A percentile compares a stretch with the other conserved stretches of the same genome.
Evolutionary conservation across 2,888 invertebrate species (phyloP).

Genomic region (Biston betularia): DNA sequence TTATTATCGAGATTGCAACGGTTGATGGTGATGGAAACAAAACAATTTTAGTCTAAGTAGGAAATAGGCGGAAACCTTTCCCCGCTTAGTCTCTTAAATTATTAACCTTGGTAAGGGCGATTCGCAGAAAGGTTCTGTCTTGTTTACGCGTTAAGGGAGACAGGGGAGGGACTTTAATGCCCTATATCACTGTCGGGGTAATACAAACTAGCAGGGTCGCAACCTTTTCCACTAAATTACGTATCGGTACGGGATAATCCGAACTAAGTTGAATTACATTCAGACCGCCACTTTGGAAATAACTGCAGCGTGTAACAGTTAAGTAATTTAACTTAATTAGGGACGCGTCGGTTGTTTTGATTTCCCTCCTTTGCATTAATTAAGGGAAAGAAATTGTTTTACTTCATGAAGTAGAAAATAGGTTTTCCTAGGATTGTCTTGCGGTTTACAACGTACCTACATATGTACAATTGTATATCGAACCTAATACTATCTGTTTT

Average conservation of each 20-base stretch:
- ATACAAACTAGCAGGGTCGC: slow-evolving; percentile 84
- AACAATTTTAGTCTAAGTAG: slow-evolving; percentile 76
- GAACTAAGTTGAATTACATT: slow-evolving; percentile 77
- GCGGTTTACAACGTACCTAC: not conserved
- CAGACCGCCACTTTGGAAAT: slow-evolving; percentile 65
- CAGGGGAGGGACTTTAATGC: slow-evolving; percentile 83
- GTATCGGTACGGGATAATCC: slow-evolving; percentile 84
- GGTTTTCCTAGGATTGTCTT: slow-evolving; percentile 6
- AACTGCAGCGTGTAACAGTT: slow-evolving; percentile 62
- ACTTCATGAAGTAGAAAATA: slow-evolving; percentile 13
- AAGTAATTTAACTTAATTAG: slow-evolving; percentile 46
- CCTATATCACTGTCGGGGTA: slow-evolving; percentile 85
- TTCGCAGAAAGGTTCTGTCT: slow-evolving; percentile 83
- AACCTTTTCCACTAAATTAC: slow-evolving; percentile 86
- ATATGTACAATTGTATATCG: not conserved
- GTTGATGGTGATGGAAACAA: slow-evolving; percentile 64
- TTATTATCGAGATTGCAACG: slow-evolving; percentile 60
- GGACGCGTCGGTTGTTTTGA: slow-evolving; percentile 36
- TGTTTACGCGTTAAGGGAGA: slow-evolving; percentile 85
- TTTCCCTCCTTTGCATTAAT: slow-evolving; percentile 32
- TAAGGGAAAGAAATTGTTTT: slow-evolving; percentile 24
- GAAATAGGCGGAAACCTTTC: slow-evolving; percentile 73
- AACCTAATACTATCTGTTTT: too few species aligned
- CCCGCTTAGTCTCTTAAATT: slow-evolving; percentile 82
- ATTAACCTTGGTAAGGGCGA: slow-evolving; percentile 82